Evolutionary conservation across 2,113 vertebrate species (phyloP), one percentile per base, ranked within the genome.

Genomic region (Bombycilla garrulus): DNA sequence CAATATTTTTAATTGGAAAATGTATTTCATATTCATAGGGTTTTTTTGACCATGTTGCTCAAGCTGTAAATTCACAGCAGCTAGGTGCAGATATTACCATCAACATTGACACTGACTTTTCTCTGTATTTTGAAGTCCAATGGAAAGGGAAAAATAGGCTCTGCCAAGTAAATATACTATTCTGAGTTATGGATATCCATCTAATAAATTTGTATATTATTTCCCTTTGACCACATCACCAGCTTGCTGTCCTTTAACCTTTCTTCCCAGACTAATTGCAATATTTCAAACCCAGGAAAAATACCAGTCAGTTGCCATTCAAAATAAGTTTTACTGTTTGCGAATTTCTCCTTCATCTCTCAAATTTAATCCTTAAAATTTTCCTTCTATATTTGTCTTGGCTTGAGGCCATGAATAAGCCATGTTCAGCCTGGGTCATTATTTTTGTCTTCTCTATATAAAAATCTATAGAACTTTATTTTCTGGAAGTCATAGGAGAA

Each of bases 391-490:
- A 31, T 71, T 78, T 88, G 40, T 64, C 77, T 93, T 91, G 65
- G 53, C 88, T 89, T 64, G 51, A 92, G 91, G 91, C 82, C 42
- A 82, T 51, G 33, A 94, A 94, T 66, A 95, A 93, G 33, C 42
- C 29, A 31, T 65, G 86, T 81, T 84, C 80, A 64, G 31, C 29
- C 69, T 57, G 17, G 29, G 36, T 76, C 78, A 92, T 93, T 95
- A 57, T 81, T 96, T 95, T 86, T 89, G 45, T 65, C n/a, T 91
- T 81, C 48, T 50, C 4, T 69, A 89, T 65, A 89, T 57, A 74
- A 88, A 93, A 94, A 78, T 83, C 19, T 60, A 71, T 57, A 74
- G 35, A 83, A 62, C 11, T 71, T 92, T 91, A 69, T 86, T 88
- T 96, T 86, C 81, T 87, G 33, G 22, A 81, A 93, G 57, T 65